Conservation (phyloP, 1,140 invertebrate genomes). For the Drosophila erecta region DNA sequence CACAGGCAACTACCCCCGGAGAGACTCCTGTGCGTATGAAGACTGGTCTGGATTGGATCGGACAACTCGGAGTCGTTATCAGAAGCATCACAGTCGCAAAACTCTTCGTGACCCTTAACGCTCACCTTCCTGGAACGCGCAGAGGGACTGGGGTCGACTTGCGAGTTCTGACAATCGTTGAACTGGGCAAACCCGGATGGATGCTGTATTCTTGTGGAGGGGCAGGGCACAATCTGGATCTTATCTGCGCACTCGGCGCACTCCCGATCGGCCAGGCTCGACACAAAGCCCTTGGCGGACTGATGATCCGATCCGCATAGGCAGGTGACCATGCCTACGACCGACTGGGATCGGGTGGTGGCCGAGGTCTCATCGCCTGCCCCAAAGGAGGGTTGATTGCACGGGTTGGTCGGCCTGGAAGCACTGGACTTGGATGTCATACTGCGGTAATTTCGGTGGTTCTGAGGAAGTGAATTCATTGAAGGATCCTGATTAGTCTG, state of each 20-base stretch:
- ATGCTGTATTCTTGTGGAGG: conserved; percentile 19
- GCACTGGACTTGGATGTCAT: not conserved
- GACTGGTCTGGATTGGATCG: conserved; percentile 10
- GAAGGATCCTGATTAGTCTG: not conserved
- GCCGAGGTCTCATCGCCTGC: conserved; percentile 42
- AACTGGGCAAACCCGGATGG: conserved; percentile 1
- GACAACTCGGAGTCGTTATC: not conserved
- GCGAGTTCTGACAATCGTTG: not conserved
- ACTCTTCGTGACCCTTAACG: not conserved
- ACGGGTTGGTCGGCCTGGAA: not conserved
- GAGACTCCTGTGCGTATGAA: conserved; percentile 16
- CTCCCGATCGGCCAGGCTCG: not conserved
- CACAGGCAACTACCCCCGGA: conserved; percentile 10
- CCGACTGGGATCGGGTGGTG: conserved; percentile 47
- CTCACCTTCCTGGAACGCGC: not conserved
- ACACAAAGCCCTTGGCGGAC: not conserved
- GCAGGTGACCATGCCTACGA: conserved; percentile 58
- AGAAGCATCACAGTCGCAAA: conserved; percentile 17
- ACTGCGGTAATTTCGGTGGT: not conserved
- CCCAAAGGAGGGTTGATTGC: conserved; percentile 30
- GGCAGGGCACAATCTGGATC: not conserved
- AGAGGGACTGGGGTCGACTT: not conserved
- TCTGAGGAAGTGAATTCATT: not conserved
- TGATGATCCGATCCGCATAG: conserved; percentile 29
- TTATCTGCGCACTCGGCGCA: not conserved